phyloP scores from a whole-genome alignment of 2,113 vertebrate genomes.

The Melanotaenia duboulayi region DNA sequence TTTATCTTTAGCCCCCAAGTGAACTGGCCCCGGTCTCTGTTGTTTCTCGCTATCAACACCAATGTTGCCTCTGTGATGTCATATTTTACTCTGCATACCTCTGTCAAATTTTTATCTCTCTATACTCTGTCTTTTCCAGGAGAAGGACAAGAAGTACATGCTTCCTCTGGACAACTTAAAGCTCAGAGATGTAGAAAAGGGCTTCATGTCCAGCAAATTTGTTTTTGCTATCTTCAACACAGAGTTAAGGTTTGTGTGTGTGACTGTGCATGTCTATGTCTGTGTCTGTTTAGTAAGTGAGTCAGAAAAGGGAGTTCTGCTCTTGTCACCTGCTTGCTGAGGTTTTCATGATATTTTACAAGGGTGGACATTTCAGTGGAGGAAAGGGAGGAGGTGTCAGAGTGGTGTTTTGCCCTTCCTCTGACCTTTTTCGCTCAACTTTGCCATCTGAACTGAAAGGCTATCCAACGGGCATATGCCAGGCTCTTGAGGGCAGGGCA shows the following conservation, averaged over 20 bases:
- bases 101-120: conserved; percentile 59
- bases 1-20: conserved; percentile 27
- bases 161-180: conserved; percentile 91
- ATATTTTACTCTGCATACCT: conserved; percentile 61
- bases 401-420: conserved; percentile 36
- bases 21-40: conserved; percentile 18
- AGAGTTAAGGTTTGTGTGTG: conserved; percentile 84
- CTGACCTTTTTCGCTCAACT: conserved; percentile 59
- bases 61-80: conserved; percentile 62
- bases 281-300: conserved; percentile 25
- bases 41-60: conserved; percentile 44
- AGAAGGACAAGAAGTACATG: conserved; percentile 97
- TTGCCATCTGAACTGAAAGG: conserved; percentile 49
- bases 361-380: conserved; percentile 36
- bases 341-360: conserved; percentile 37
- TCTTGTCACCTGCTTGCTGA: conserved; percentile 56
- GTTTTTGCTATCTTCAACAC: conserved; percentile 89
- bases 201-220: conserved; percentile 90
- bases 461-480: conserved; percentile 49
- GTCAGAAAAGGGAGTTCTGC: conserved; percentile 51
- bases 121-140: conserved; percentile 78
- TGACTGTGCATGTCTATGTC: conserved; percentile 8
- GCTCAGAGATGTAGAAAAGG: conserved; percentile 87
- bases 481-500: conserved; percentile 36
- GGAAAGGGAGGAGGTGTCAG: conserved; percentile 44